These are phyloP conservation scores for Lycocerus yunnanus DNA, from an alignment of 2,888 invertebrate genomes.

Conservation along the genomic window DNA sequence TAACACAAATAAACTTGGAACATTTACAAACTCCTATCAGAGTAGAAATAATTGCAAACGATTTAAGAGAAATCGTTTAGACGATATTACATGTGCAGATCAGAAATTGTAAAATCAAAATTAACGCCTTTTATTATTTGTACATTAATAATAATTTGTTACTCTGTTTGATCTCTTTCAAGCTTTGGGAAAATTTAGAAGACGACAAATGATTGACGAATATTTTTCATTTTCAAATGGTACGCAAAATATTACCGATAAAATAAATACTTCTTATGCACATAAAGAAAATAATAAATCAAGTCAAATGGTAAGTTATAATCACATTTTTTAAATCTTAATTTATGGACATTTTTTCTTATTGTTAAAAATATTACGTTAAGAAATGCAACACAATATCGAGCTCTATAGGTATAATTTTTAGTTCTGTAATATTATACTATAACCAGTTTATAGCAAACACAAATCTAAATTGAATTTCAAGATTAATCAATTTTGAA, in stretches of 20 bases:
- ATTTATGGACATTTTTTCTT: too few species aligned
- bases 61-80: not conserved
- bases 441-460: too few species aligned
- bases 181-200: slow-evolving; percentile 34
- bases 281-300: not conserved
- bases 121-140: not conserved
- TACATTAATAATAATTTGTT: not conserved
- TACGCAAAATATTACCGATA: not conserved
- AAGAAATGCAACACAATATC: too few species aligned
- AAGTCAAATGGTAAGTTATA: not conserved
- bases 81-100: not conserved
- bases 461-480: too few species aligned
- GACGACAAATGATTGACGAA: slow-evolving; percentile 42
- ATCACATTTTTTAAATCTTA: not conserved
- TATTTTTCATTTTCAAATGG: slow-evolving; percentile 41
- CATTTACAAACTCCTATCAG: not conserved
- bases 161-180: not conserved
- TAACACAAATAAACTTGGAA: slow-evolving; percentile 40
- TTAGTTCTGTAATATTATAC: too few species aligned
- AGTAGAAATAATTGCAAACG: not conserved
- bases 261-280: not conserved
- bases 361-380: too few species aligned
- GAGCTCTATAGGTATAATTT: too few species aligned
- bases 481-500: too few species aligned
- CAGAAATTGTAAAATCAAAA: not conserved